Base-by-base conservation (phyloP, 2,113 vertebrate species). In the Pogonocichla stellata region DNA sequence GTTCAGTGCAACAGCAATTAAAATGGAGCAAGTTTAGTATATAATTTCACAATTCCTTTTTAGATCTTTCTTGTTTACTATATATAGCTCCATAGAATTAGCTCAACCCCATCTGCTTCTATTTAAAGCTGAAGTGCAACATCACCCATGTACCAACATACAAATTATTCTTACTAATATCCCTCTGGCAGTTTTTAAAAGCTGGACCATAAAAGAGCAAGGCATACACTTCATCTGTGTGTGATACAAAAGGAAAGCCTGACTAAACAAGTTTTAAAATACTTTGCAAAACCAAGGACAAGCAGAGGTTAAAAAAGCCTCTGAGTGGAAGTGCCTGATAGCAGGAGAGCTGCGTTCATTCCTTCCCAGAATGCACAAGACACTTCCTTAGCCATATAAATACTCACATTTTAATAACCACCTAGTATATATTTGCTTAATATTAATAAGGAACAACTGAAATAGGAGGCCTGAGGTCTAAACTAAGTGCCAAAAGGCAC, bases 261-360 rank as follows among this genome's bases (percentile, higher is more conserved):
- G 94, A 97, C 96, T 97, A 97, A 97, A 94, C 94, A 94, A 96
- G 91, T 97, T 95, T 77, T 95, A 91, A 97, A 97, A 93, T 97
- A 95, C 83, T 97, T 96, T 88, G 64, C 69, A 71, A 94, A 97
- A 73, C 83, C 94, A 97, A 96, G 94, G 95, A 93, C 96, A 94
- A 71, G 94, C 96, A 95, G 94, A 97, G 94, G 96, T 96, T 97
- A 97, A 96, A 86, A 86, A 40, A 94, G 80, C 72, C 65, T 91
- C 69, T 31, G 56, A 73, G 83, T 15, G 5, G 54, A 74, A 4
- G 17, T 74, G 91, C 69, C 53, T 78, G 71, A 54, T 45, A 66
- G 69, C 38, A 78, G 53, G 80, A 78, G 67, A 71, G 64, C 51
- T 88, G 67, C 22, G 1, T 67, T 86, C 73, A 38, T 86, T 80